phyloP scores from a whole-genome alignment of 2,888 invertebrate species.

The Margaritifera margaritifera region DNA sequence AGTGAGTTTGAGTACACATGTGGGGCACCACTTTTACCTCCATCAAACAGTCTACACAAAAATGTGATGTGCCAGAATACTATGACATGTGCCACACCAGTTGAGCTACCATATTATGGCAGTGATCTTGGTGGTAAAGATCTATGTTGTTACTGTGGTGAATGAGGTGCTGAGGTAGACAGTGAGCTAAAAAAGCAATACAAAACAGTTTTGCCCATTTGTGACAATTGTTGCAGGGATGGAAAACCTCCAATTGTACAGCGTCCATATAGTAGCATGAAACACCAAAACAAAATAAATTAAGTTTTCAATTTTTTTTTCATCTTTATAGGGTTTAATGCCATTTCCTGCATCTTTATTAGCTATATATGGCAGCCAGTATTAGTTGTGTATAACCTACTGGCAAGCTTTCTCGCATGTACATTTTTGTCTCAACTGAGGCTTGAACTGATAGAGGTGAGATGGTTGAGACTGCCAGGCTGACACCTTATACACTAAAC shows the following conservation, averaged over 20 bases:
- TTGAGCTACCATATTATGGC: conserved; percentile 14
- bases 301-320: no score
- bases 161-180: background rate
- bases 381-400: no score
- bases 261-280: conserved; percentile 3
- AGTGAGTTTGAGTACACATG: conserved; percentile 13
- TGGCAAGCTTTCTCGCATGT: no score
- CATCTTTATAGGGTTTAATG: no score
- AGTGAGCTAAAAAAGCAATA: conserved; percentile 2
- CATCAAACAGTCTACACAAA: conserved; percentile 1
- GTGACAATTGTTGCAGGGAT: conserved; percentile 4
- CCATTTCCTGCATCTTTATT: no score
- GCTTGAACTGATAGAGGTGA: no score
- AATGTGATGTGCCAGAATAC: conserved; percentile 3
- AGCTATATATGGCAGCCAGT: no score
- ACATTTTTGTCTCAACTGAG: no score
- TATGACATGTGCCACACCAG: conserved; percentile 10
- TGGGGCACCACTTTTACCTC: conserved; percentile 7
- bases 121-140: conserved; percentile 6
- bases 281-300: background rate
- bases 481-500: no score
- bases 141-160: conserved; percentile 6
- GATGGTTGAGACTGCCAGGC: no score
- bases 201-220: conserved; percentile 15
- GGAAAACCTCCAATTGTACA: conserved; percentile 1